Conservation (phyloP, 2,113 vertebrate species). For the Sinocyclocheilus rhinocerous region DNA sequence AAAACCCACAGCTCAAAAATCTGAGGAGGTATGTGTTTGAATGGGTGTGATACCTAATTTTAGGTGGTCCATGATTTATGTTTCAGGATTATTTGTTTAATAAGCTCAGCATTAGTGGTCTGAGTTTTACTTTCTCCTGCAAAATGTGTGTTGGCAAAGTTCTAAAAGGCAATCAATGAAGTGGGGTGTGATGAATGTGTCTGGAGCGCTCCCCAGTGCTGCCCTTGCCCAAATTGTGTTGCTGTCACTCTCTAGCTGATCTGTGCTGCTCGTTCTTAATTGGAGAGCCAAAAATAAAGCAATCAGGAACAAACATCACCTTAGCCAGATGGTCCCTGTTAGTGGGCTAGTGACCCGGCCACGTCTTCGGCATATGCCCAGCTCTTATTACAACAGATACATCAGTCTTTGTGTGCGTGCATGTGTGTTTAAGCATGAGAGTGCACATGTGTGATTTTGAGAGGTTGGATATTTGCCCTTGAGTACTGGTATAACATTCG, state of each 20-base stretch:
- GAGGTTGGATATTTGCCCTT: neutral
- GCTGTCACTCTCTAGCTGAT: slow-evolving; percentile 31
- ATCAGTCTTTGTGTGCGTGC: slow-evolving; percentile 20
- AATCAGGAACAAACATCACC: slow-evolving; percentile 50
- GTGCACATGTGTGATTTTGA: slow-evolving; percentile 1
- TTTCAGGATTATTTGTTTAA: slow-evolving; percentile 3
- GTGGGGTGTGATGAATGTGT: slow-evolving; percentile 30
- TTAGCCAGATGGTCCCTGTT: slow-evolving; percentile 56
- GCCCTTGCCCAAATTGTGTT: slow-evolving; percentile 23
- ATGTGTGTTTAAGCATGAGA: slow-evolving; percentile 26
- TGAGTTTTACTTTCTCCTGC: neutral
- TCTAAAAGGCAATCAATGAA: slow-evolving; percentile 14
- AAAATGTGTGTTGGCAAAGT: slow-evolving; percentile 26
- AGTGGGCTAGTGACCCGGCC: slow-evolving; percentile 32
- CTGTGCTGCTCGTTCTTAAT: slow-evolving; percentile 44
- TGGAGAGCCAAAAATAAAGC: slow-evolving; percentile 53
- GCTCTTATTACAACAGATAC: slow-evolving; percentile 42
- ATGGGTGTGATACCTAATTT: slow-evolving; percentile 3
- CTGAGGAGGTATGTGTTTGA: neutral
- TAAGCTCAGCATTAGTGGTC: neutral
- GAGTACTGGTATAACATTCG: slow-evolving; percentile 17
- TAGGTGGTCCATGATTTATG: neutral
- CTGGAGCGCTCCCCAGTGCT: neutral
- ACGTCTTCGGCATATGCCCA: slow-evolving; percentile 27
- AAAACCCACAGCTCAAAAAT: neutral